Base-by-base conservation (phyloP, 2,113 vertebrate species). In the Myrmecophaga tridactyla region DNA sequence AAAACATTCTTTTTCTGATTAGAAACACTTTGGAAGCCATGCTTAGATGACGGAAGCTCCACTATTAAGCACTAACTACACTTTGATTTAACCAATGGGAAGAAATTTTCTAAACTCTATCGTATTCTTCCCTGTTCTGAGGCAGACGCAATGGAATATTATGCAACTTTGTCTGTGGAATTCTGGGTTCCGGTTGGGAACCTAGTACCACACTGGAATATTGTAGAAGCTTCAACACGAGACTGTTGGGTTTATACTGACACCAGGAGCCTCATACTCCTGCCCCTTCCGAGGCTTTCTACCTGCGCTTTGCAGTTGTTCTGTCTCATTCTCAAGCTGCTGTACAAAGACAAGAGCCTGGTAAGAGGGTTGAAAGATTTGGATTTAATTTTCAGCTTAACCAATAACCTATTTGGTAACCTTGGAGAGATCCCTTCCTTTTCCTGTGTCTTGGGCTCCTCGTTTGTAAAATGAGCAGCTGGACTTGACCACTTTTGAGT, bases 351-450 rank as follows among this genome's bases (percentile, higher is more conserved):
- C 8, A 31, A 53, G 46, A n/a, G 29, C 17, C 81, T 90, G 82
- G 6, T 0, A 14, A 23, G 73, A 58, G 29, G 20, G 4, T 29
- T 7, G 39, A 7, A 58, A 27, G 36, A 60, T 36, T 13, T 41
- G 34, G 8, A 6, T 29, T 39, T 34, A 39, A 25, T 29, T 3
- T 7, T n/a, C 41, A 17, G 23, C 34, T 3, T 56, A 89, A 41
- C 39, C 56, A 6, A 4, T 21, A 39, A 34, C 31, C 23, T 60
- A 36, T 51, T 1, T 1, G 14, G 36, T n/a, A 53, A 34, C 27
- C 48, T 43, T 10, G 12, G n/a, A 13, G 60, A 18, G 6, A 20
- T 7, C 25, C 4, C 0, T 0, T 17, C 21, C 84, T 4, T 17
- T 34, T 43, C 36, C 4, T 4, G 13, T 7, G 39, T 2, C n/a